These are phyloP conservation scores for Cerastoderma edule DNA, from an alignment of 2,888 invertebrate species.

Conservation along the genomic window DNA sequence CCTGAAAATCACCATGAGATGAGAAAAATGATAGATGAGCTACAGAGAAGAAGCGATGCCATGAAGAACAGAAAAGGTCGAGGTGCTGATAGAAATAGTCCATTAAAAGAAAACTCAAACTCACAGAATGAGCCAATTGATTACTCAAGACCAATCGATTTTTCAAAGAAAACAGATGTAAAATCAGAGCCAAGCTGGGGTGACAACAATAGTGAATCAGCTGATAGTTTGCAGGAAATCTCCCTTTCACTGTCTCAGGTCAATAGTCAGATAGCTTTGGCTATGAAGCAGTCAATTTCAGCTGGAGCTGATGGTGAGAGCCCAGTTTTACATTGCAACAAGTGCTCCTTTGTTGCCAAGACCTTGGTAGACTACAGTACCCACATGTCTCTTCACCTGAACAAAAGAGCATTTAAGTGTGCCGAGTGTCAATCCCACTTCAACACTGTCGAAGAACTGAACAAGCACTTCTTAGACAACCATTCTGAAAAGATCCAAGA, in stretches of 20 bases:
- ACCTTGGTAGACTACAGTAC: slow-evolving; percentile 76
- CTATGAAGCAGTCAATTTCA: slow-evolving; percentile 48
- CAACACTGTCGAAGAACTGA: slow-evolving; percentile 79
- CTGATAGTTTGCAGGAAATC: slow-evolving; percentile 51
- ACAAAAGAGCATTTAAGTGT: slow-evolving; percentile 79
- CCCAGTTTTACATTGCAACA: slow-evolving; percentile 72
- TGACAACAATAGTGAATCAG: slow-evolving; percentile 50
- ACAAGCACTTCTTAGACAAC: slow-evolving; percentile 78
- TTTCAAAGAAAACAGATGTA: slow-evolving; percentile 52
- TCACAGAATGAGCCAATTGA: slow-evolving; percentile 62
- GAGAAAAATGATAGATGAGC: slow-evolving; percentile 48
- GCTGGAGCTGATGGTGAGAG: slow-evolving; percentile 29
- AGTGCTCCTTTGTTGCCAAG: slow-evolving; percentile 76
- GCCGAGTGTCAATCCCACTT: slow-evolving; percentile 80
- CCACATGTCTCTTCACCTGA: slow-evolving; percentile 78
- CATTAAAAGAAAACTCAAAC: not conserved
- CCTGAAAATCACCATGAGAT: slow-evolving; percentile 52
- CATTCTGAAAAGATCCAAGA: slow-evolving; percentile 78
- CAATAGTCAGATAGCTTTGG: slow-evolving; percentile 44
- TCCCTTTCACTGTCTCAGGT: slow-evolving; percentile 48
- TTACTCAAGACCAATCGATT: slow-evolving; percentile 50
- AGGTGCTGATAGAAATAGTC: not conserved
- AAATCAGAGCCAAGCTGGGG: slow-evolving; percentile 62
- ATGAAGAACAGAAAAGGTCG: slow-evolving; percentile 10
- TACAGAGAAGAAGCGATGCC: slow-evolving; percentile 21